Evolutionary conservation across 1,140 invertebrate species (phyloP).

Genomic region (Pinna nobilis): DNA sequence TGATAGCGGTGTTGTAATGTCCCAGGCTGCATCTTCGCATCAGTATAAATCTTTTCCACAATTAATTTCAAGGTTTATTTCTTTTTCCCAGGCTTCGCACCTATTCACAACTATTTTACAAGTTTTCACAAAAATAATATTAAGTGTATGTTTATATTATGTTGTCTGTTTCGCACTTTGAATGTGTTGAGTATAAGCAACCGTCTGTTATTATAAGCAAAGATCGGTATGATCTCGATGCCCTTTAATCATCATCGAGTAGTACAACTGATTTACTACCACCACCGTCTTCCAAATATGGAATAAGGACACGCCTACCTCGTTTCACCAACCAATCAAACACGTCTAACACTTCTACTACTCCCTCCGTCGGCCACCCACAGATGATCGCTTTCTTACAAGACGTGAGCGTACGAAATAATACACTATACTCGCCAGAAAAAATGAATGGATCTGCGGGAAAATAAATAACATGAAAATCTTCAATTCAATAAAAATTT

Average conservation of each 20-base stretch:
- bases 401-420: too few relatives aligned
- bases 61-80: conserved; percentile 23
- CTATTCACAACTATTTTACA: conserved; percentile 15
- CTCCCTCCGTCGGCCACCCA: conserved; percentile 26
- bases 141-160: conserved; percentile 40
- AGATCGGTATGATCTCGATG: conserved; percentile 37
- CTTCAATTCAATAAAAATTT: too few relatives aligned
- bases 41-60: not conserved
- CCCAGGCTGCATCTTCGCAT: conserved; percentile 54
- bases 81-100: conserved; percentile 9
- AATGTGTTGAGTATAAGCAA: conserved; percentile 39
- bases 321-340: conserved; percentile 17
- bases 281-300: conserved; percentile 38
- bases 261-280: conserved; percentile 32
- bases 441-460: too few relatives aligned
- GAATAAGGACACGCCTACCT: conserved; percentile 31
- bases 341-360: not conserved
- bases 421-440: too few relatives aligned
- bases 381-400: too few relatives aligned
- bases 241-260: conserved; percentile 40
- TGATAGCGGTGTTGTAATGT: conserved; percentile 59
- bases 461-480: too few relatives aligned
- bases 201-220: conserved; percentile 49
- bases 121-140: conserved; percentile 32
- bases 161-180: conserved; percentile 46